A percentile compares a stretch with the other conserved stretches of the same genome.
Conservation (phyloP, 2,113 vertebrate species). For the Hippoglossus stenolepis region DNA sequence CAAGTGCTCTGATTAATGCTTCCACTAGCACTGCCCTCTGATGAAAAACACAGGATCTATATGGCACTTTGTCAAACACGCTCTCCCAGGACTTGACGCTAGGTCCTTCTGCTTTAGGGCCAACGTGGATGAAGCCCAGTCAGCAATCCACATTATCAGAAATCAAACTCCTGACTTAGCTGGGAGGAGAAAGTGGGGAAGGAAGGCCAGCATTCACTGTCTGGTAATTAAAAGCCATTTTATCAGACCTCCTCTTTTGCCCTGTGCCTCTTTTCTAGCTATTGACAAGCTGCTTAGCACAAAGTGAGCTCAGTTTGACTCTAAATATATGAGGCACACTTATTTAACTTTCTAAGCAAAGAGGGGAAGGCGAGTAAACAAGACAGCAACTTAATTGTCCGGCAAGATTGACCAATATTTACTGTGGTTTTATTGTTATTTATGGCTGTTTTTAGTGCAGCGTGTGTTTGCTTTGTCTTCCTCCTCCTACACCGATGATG, state of each 20-base stretch:
- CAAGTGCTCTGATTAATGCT: conserved; percentile 87
- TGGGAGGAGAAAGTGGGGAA: conserved; percentile 76
- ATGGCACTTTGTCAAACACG: conserved; percentile 91
- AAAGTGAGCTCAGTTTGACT: conserved; percentile 88
- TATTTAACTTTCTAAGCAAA: conserved; percentile 85
- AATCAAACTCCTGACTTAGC: conserved; percentile 91
- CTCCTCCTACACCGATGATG: conserved; percentile 8
- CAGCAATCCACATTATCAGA: conserved; percentile 95
- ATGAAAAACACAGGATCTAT: conserved; percentile 88
- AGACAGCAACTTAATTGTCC: conserved; percentile 47
- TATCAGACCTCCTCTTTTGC: conserved; percentile 82
- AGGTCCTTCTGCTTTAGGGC: conserved; percentile 77
- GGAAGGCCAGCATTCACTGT: conserved; percentile 86
- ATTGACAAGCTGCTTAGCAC: conserved; percentile 86
- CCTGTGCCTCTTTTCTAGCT: conserved; percentile 78
- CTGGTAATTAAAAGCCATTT: conserved; percentile 98
- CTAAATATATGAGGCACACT: conserved; percentile 87
- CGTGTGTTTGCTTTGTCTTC: neutral
- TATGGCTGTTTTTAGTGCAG: conserved; percentile 21
- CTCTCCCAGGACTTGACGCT: conserved; percentile 84
- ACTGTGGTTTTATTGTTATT: conserved; percentile 27
- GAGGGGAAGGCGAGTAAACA: conserved; percentile 65
- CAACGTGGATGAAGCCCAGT: conserved; percentile 88
- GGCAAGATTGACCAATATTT: conserved; percentile 12
- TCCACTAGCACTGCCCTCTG: conserved; percentile 84